phyloP scores from a whole-genome alignment of 2,888 invertebrate genomes.

The Trachelus iudaicus region DNA sequence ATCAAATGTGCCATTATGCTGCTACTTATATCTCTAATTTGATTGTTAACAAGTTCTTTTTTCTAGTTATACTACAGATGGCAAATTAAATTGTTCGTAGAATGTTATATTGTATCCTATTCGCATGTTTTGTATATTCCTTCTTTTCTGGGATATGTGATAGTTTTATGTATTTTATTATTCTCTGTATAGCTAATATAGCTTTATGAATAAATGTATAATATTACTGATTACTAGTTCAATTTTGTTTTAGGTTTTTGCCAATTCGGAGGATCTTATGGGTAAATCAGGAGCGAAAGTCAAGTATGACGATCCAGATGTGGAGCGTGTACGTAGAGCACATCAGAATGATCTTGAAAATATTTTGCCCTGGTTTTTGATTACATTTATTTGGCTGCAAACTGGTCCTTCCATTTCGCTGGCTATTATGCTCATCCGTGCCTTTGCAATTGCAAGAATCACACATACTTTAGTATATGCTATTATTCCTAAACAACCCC shows the following conservation, averaged over 20 bases:
- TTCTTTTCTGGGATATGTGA: not conserved
- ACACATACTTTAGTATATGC: slow-evolving; percentile 69
- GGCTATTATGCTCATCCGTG: slow-evolving; percentile 67
- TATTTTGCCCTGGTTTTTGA: slow-evolving; percentile 67
- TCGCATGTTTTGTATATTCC: not conserved
- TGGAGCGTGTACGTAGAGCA: slow-evolving; percentile 69
- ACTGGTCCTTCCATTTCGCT: slow-evolving; percentile 65
- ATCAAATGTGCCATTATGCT: not conserved
- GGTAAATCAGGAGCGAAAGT: slow-evolving; percentile 21
- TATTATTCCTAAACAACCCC: slow-evolving; percentile 66
- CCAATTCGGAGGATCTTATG: slow-evolving; percentile 46
- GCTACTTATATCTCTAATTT: not conserved
- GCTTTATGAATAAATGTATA: not conserved
- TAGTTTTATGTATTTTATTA: not conserved
- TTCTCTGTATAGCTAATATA: not conserved
- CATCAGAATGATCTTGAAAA: slow-evolving; percentile 73
- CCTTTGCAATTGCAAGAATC: slow-evolving; percentile 66
- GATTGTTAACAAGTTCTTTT: not conserved
- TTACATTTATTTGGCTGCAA: slow-evolving; percentile 67
- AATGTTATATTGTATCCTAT: not conserved
- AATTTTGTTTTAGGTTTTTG: slow-evolving; percentile 40
- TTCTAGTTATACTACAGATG: not conserved
- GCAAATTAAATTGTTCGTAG: not conserved
- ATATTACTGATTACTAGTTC: not conserved
- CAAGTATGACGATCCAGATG: slow-evolving; percentile 61